These are phyloP conservation scores for Oncopeltus fasciatus DNA, from an alignment of 1,140 invertebrate genomes.

Conservation along the genomic window DNA sequence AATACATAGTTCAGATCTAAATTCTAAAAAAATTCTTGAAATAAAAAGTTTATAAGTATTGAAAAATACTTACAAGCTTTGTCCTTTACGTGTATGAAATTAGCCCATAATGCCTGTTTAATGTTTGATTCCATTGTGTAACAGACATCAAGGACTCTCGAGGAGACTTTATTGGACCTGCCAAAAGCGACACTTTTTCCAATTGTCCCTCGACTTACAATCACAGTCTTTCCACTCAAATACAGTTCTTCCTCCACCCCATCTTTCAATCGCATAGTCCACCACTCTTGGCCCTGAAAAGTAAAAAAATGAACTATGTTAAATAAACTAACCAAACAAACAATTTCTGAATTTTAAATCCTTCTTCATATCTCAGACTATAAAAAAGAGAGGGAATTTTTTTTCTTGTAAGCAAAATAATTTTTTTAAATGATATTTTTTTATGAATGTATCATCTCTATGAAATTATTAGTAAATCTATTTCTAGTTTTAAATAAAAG, in stretches of 20 bases:
- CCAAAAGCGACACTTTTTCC: conserved; percentile 16
- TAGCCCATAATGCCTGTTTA: conserved; percentile 67
- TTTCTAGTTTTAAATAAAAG: no score
- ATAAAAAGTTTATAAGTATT: background rate
- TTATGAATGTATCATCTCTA: no score
- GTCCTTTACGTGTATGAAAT: conserved; percentile 45
- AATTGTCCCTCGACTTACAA: conserved; percentile 39
- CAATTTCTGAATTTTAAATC: no score
- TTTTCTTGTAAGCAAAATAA: no score
- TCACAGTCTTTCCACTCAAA: conserved; percentile 64
- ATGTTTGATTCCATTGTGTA: conserved; percentile 70
- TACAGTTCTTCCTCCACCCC: conserved; percentile 73
- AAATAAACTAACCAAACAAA: no score
- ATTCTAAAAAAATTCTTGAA: no score
- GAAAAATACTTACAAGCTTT: conserved; percentile 21
- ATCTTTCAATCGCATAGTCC: conserved; percentile 38
- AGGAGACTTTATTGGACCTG: conserved; percentile 21
- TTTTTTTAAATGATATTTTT: no score
- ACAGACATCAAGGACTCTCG: conserved; percentile 41
- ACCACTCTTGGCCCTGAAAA: conserved; percentile 46
- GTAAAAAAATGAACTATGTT: background rate
- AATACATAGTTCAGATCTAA: no score
- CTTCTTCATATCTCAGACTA: no score
- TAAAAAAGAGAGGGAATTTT: no score
- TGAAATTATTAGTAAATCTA: no score